phyloP scores from a whole-genome alignment of 2,113 vertebrate genomes.

The mouse (Mus musculus) region GRCm39 chr16:27290501-27291000 shows the following conservation, averaged over 20 bases:
- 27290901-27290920: not conserved
- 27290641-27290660: not conserved
- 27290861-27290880: constrained; percentile 20
- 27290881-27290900: not conserved
- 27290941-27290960: constrained; percentile 23
- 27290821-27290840: constrained; percentile 60
- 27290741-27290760: not conserved
- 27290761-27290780: not conserved
- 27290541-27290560: not conserved
- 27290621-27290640: not conserved
- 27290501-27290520: constrained; percentile 48
- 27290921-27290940: constrained; percentile 24
- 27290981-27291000: constrained; percentile 68
- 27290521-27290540: not conserved
- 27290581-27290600: not conserved
- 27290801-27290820: constrained; percentile 30
- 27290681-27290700: not conserved
- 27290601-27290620: not conserved
- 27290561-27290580: not conserved
- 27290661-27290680: not conserved
- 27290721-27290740: not conserved
- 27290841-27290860: constrained; percentile 57
- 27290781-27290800: not conserved
- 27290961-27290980: constrained; percentile 34
- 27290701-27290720: not conserved